Percentiles rank a stretch among this genome's conserved stretches.
These are phyloP conservation scores for Drosophila anomelani DNA, from an alignment of 2,888 invertebrate genomes.

Conservation along the genomic window DNA sequence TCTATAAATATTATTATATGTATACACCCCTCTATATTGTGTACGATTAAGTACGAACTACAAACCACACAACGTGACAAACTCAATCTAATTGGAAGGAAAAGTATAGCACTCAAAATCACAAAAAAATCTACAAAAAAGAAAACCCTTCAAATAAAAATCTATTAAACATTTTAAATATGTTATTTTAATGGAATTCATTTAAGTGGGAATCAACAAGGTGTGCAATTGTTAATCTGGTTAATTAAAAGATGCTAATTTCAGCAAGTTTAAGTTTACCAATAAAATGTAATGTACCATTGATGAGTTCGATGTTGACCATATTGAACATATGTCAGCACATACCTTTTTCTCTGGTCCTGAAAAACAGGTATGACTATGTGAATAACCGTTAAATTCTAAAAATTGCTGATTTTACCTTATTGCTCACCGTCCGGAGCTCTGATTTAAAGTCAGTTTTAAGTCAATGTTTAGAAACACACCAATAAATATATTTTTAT, in stretches of 20 bases:
- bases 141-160: conserved; percentile 59
- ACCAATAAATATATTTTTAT: neutral
- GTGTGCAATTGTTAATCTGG: neutral
- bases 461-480: neutral
- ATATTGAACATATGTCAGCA: neutral
- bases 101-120: conserved; percentile 52
- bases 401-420: too few species aligned
- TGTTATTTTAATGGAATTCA: neutral
- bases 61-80: conserved; percentile 61
- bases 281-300: neutral
- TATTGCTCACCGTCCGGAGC: too few species aligned
- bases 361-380: neutral
- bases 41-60: conserved; percentile 67
- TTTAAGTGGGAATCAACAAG: neutral
- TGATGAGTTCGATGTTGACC: neutral
- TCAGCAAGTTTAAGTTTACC: neutral
- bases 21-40: conserved; percentile 59
- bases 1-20: conserved; percentile 56
- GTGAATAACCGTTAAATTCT: too few species aligned
- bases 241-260: neutral
- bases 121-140: conserved; percentile 43
- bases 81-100: conserved; percentile 74
- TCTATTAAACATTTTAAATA: conserved; percentile 51
- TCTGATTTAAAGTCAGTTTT: too few species aligned
- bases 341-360: neutral